A percentile compares a stretch with the other conserved stretches of the same genome.
Conservation (phyloP, 2,797 vertebrate species). For the Sphenopsis melanotis region DNA sequence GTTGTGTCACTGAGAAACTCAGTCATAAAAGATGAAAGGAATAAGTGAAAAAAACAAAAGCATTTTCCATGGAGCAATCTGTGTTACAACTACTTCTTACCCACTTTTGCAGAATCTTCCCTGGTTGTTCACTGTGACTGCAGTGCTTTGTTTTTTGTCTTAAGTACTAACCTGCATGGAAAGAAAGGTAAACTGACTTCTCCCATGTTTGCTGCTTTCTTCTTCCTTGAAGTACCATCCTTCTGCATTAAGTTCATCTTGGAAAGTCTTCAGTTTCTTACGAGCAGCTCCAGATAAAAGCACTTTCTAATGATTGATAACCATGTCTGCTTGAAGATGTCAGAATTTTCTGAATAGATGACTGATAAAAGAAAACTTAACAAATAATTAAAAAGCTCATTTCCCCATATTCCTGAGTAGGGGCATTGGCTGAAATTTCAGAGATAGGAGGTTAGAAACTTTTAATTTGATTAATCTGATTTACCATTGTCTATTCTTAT, state of each 20-base stretch:
- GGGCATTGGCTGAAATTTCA: conserved; percentile 23
- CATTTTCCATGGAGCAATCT: background rate
- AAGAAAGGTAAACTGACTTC: background rate
- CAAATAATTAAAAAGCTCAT: background rate
- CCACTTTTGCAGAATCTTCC: background rate
- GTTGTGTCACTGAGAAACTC: background rate
- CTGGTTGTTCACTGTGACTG: background rate
- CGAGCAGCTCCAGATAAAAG: background rate
- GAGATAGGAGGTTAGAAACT: conserved; percentile 1
- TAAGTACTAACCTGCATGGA: background rate
- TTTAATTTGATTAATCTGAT: conserved; percentile 42
- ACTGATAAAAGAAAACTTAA: background rate
- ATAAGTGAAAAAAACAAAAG: background rate
- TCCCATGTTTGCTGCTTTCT: background rate
- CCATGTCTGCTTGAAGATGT: background rate
- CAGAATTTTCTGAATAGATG: conserved; percentile 24
- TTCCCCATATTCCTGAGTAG: background rate
- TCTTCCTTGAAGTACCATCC: background rate
- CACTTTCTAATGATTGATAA: conserved; percentile 17
- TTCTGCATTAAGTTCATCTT: background rate
- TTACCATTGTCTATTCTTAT: conserved; percentile 6
- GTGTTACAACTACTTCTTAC: background rate
- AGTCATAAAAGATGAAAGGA: background rate
- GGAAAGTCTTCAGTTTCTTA: conserved; percentile 11
- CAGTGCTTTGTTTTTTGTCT: background rate